Base-by-base conservation (phyloP, 2,797 vertebrate species). In the Morus bassanus region DNA sequence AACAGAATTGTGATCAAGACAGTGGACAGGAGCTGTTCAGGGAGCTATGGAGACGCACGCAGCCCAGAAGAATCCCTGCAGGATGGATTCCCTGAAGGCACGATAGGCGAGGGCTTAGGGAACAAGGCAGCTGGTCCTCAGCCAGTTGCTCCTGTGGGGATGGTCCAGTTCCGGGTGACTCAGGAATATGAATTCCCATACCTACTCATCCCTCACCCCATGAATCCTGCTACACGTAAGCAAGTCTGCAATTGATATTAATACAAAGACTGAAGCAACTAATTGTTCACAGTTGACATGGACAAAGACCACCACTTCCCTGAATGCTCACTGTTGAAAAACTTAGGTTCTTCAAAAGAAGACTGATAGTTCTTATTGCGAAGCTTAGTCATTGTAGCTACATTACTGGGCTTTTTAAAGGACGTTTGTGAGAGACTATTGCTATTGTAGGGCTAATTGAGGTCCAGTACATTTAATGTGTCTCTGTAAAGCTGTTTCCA, bases 11-110 rank as follows among this genome's bases (percentile, higher is more conserved):
- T 82, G 75, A 92, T 81, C 43, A 25, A 43, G 56, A 75, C 76
- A 78, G 77, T 0, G 0, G 46, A 18, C 73, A 79, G 83, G 85
- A 95, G 65, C 53, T 72, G 65, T 61, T 80, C 80, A 88, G 81
- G 76, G 90, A 96, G 88, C 84, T 59, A 43, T 31, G 91, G 86
- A 86, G 70, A 90, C 74, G 79, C 83, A 86, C 1, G 9, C 31
- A 79, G 91, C 76, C 91, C 76, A 92, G 85, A 79, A 89, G 82
- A 88, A 91, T 88, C 88, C 65, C 63, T 43, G 73, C 74, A 93
- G 76, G 85, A 69, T 85, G 63, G 75, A 80, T 84, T 94, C 94
- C 85, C 80, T 75, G 81, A 96, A 96, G 96, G 95, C 93, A 95
- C 37, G 0, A 45, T n/a, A 65, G 74, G 80, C 3, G 8, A 95